Evolutionary conservation across 2,113 vertebrate genomes (phyloP).

Genomic region (Gopherus evgoodei): DNA sequence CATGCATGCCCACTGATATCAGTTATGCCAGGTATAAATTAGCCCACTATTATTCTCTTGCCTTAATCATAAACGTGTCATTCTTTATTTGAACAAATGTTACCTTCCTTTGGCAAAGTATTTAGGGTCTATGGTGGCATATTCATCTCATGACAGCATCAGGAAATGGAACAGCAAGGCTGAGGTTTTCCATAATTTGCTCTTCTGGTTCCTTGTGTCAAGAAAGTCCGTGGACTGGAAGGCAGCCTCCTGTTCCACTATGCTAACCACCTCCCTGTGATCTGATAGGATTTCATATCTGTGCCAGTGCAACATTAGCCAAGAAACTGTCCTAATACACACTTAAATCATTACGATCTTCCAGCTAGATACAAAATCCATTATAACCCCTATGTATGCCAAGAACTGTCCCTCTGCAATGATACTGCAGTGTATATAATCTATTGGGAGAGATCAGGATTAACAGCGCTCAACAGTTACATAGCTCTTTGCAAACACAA

Average conservation of each 20-base stretch:
- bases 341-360: background rate
- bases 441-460: background rate
- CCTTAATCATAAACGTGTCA: background rate
- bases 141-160: background rate
- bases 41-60: background rate
- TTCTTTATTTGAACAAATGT: background rate
- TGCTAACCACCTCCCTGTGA: background rate
- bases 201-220: conserved; percentile 20
- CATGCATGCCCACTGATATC: background rate
- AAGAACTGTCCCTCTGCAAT: conserved; percentile 11
- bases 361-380: background rate
- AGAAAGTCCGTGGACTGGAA: conserved; percentile 27
- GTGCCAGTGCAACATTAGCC: conserved; percentile 8
- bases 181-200: conserved; percentile 11
- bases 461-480: background rate
- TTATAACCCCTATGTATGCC: background rate
- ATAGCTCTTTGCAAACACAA: background rate
- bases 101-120: background rate
- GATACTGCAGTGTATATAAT: background rate
- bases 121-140: background rate
- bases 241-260: background rate
- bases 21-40: background rate
- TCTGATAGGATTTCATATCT: background rate
- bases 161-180: background rate
- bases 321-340: background rate